phyloP scores from a whole-genome alignment of 53 echinoderm and acorn worm genomes.

The Patiria pectinifera region DNA sequence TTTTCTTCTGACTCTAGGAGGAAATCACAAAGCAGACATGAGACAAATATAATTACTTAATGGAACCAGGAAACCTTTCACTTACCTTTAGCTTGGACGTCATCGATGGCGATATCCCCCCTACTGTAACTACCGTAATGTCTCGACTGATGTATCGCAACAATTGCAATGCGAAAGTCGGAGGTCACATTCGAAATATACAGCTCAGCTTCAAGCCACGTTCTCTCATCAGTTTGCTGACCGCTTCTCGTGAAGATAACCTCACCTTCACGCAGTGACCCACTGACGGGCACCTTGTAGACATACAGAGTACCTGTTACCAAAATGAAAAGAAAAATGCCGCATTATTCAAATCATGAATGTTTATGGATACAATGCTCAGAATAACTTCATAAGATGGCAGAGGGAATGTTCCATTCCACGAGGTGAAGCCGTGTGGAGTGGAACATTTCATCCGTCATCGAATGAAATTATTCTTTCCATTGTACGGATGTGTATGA shows the following conservation, averaged over 20 bases:
- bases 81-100: background rate
- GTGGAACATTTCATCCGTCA: too few species aligned
- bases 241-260: background rate
- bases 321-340: background rate
- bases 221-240: background rate
- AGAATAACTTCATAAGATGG: too few species aligned
- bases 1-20: too few species aligned
- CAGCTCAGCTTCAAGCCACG: background rate
- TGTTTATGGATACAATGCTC: too few species aligned
- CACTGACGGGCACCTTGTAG: background rate
- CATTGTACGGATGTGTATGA: too few species aligned
- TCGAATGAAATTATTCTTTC: too few species aligned
- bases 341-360: too few species aligned
- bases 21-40: too few species aligned
- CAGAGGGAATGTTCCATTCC: too few species aligned
- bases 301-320: background rate
- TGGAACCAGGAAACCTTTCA: background rate
- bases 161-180: background rate
- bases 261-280: background rate
- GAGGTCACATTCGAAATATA: background rate
- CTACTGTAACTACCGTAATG: background rate
- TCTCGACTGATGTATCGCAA: background rate
- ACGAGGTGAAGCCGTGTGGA: too few species aligned
- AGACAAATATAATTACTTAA: too few species aligned
- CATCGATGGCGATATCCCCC: slow-evolving; percentile 8